phyloP scores from a whole-genome alignment of 2,888 invertebrate species.

The Reticulitermes lucifugus region DNA sequence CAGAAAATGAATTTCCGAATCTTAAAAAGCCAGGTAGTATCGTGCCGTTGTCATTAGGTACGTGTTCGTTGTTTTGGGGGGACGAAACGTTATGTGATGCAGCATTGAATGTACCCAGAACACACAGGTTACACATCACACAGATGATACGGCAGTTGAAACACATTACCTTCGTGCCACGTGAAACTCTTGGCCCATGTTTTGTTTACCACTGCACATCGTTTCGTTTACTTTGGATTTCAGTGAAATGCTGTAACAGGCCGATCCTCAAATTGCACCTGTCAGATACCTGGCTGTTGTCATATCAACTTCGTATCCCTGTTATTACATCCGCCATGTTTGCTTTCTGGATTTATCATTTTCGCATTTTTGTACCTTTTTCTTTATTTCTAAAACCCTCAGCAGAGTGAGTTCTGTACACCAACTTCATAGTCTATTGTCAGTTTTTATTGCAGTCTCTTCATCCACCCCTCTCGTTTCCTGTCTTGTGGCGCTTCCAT shows the following conservation, averaged over 20 bases:
- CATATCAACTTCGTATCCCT: neutral
- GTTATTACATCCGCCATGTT: constrained; percentile 32
- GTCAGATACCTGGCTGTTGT: constrained; percentile 25
- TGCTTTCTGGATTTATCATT: constrained; percentile 34
- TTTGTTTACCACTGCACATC: no score
- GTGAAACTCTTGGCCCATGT: no score
- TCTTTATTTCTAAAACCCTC: constrained; percentile 20
- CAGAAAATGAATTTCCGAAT: no score
- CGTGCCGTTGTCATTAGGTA: no score
- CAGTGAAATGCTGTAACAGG: neutral
- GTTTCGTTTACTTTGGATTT: no score
- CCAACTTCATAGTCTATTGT: constrained; percentile 40
- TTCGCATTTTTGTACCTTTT: constrained; percentile 13
- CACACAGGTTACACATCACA: no score
- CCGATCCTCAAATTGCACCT: neutral
- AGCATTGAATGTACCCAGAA: no score
- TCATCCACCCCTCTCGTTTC: neutral
- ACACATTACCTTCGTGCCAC: no score
- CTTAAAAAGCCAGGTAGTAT: no score
- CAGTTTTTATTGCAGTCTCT: constrained; percentile 44
- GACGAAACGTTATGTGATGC: no score
- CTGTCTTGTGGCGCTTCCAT: constrained; percentile 29
- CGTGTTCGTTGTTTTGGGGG: no score
- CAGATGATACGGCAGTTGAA: no score
- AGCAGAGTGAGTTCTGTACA: constrained; percentile 22